Base-by-base conservation (phyloP, 2,113 vertebrate genomes). In the Calidris pygmaea region DNA sequence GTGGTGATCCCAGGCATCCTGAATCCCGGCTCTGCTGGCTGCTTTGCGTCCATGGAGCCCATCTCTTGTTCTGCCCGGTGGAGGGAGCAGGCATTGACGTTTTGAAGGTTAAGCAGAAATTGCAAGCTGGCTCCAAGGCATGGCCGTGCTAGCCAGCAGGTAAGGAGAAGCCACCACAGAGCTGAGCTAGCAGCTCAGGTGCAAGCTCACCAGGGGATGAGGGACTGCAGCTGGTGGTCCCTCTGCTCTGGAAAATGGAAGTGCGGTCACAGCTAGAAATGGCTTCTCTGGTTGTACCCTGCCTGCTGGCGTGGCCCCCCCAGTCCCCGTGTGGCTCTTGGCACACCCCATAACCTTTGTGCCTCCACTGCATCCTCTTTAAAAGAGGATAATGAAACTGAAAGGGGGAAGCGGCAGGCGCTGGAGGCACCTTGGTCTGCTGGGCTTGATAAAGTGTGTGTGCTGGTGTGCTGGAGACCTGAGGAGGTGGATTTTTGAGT, bases 311-410 rank as follows among this genome's bases (percentile, higher is more conserved):
- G 0, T 39, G 70, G 68, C 47, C 37, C 12, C 24, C 27, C 8
- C 3, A 1, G 4, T 73, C 72, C 56, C 52, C 12, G 2, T 48
- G 50, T 2, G 1, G 48, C 55, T 55, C 48, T 81, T 4, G 6
- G 70, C 53, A 77, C 9, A 23, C 93, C 66, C 76, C 5, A 1
- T 63, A 88, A 80, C 70, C 47, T 86, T 67, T 26, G 43, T 72
- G 90, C 37, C 56, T 75, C 35, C 4, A 3, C 86, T 2, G 6
- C 73, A 83, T 93, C 77, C 80, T 85, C 77, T 75, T 90, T 70
- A 48, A 89, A 93, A 93, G 94, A 89, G 84, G 77, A 62, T 85
- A 91, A 79, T 92, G 92, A 93, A 90, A 92, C 83, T n/a, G 88
- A 93, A 89, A 93, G 56, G 27, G 35, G 47, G 87, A 94, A 96